Percentiles rank a stretch among this genome's conserved stretches.
These are phyloP conservation scores for Polypterus senegalus DNA, from an alignment of 2,113 vertebrate species.

Conservation along the genomic window DNA sequence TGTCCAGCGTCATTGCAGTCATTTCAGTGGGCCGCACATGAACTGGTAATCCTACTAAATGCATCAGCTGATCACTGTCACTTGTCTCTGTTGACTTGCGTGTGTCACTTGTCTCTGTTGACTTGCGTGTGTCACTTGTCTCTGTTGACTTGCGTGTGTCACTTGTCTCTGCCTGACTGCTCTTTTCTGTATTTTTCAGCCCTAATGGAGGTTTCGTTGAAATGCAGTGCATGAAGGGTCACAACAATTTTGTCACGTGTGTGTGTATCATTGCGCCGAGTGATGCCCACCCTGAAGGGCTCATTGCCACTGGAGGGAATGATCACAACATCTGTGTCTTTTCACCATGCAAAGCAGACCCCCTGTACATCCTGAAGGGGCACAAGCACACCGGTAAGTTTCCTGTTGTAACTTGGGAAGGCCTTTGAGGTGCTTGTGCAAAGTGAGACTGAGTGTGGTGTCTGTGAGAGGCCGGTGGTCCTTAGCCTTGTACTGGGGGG, in stretches of 20 bases:
- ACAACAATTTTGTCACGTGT: constrained; percentile 88
- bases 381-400: constrained; percentile 84
- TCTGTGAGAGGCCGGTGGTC: no score
- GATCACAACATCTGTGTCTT: constrained; percentile 91
- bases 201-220: constrained; percentile 72
- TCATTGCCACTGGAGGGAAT: constrained; percentile 88
- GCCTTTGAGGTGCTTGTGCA: neutral
- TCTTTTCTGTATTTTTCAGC: constrained; percentile 42
- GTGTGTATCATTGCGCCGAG: constrained; percentile 84
- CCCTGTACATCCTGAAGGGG: constrained; percentile 72
- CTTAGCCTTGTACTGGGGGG: no score
- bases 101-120: neutral
- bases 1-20: no score
- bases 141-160: neutral
- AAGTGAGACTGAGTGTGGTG: no score
- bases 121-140: neutral
- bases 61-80: neutral
- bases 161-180: neutral
- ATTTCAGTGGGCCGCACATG: no score
- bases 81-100: neutral
- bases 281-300: constrained; percentile 74
- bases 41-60: neutral
- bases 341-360: constrained; percentile 64
- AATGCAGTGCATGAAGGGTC: constrained; percentile 84
- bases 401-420: neutral